Conservation (phyloP, 2,888 invertebrate species). For the Biston stratarius region DNA sequence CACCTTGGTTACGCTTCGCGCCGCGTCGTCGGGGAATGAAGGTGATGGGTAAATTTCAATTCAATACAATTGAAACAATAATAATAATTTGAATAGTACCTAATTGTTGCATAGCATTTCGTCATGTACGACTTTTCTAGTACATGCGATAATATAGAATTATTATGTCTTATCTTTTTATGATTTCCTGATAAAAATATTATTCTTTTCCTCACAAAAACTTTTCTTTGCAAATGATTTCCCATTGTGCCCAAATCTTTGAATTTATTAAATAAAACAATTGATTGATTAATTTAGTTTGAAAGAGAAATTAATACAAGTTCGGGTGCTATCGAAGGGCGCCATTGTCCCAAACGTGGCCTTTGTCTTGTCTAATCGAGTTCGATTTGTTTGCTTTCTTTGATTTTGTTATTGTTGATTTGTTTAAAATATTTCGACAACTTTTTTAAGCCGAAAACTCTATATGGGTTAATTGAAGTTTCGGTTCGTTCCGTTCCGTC, state of each 20-base stretch:
- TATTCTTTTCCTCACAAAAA: background rate
- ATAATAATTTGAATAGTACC: too few relatives aligned
- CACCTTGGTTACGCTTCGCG: constrained; percentile 13
- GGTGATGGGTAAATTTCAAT: background rate
- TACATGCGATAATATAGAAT: too few relatives aligned
- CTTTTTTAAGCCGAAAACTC: background rate
- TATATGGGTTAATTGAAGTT: too few relatives aligned
- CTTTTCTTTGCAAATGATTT: constrained; percentile 18
- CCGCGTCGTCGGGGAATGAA: background rate
- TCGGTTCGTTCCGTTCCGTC: too few relatives aligned
- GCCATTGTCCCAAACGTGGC: constrained; percentile 27
- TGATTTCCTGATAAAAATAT: background rate
- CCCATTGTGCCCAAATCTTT: constrained; percentile 24
- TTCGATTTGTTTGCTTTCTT: constrained; percentile 44
- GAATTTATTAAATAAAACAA: constrained; percentile 35
- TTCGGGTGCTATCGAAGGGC: constrained; percentile 29
- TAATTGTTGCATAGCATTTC: too few relatives aligned
- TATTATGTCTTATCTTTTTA: background rate
- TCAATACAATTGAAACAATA: too few relatives aligned
- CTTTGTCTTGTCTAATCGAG: constrained; percentile 40
- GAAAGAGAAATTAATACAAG: constrained; percentile 39
- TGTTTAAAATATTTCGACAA: background rate
- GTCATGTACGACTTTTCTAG: too few relatives aligned
- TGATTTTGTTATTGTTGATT: constrained; percentile 32
- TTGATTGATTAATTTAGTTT: constrained; percentile 39